phyloP scores from a whole-genome alignment of 2,113 vertebrate genomes.

The Megaleporinus macrocephalus region DNA sequence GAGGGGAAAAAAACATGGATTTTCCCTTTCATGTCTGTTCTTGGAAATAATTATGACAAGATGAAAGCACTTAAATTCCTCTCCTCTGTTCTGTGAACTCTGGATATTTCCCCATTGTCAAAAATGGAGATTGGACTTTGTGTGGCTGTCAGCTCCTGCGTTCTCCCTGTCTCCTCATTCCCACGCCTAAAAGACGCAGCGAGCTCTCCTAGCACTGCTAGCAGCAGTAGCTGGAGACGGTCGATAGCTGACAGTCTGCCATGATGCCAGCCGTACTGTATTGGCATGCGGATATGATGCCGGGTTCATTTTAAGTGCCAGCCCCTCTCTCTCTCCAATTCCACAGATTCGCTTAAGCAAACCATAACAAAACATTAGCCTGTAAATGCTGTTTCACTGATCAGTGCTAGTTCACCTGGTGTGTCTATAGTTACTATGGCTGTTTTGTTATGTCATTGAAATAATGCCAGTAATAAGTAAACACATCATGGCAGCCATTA shows the following conservation, averaged over 20 bases:
- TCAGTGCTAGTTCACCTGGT: not conserved
- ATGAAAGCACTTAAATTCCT: conserved; percentile 81
- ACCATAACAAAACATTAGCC: conserved; percentile 7
- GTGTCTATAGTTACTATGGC: too few species aligned
- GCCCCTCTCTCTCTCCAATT: conserved; percentile 8
- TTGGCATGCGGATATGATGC: conserved; percentile 54
- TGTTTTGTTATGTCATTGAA: too few species aligned
- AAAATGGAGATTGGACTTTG: conserved; percentile 82
- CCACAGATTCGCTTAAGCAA: conserved; percentile 24
- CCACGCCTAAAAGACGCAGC: conserved; percentile 32
- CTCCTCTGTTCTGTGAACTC: conserved; percentile 77
- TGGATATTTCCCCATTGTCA: conserved; percentile 81
- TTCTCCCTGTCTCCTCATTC: conserved; percentile 62
- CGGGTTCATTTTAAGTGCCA: conserved; percentile 49
- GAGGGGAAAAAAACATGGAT: conserved; percentile 67
- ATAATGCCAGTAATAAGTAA: too few species aligned
- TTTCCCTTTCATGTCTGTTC: conserved; percentile 77
- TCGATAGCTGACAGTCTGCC: conserved; percentile 55
- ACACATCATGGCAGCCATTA: too few species aligned
- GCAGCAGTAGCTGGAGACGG: conserved; percentile 50
- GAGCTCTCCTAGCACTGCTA: conserved; percentile 27
- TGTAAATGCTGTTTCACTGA: not conserved
- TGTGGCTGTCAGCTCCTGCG: conserved; percentile 75
- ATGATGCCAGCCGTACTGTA: conserved; percentile 35
- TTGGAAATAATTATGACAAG: conserved; percentile 82